Conservation (phyloP, 2,888 invertebrate species). For the Arge pagana region DNA sequence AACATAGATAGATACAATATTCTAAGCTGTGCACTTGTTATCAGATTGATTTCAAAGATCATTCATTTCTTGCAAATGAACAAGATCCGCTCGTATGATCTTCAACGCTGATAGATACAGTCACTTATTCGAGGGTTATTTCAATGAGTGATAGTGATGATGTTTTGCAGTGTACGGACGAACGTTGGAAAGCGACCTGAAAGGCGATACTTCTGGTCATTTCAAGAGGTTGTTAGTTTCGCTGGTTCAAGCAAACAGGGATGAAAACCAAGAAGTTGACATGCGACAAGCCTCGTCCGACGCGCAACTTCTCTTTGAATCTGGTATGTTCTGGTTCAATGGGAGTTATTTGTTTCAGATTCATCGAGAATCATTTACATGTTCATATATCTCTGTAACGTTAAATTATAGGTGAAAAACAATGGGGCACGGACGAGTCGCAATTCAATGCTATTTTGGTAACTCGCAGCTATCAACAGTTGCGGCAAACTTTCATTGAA, state of each 20-base stretch:
- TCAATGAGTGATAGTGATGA: no score
- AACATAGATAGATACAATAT: no score
- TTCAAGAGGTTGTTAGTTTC: conserved; percentile 91
- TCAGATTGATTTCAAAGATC: no score
- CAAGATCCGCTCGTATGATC: no score
- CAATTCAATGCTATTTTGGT: conserved; percentile 85
- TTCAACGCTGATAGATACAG: no score
- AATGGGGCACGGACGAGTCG: conserved; percentile 92
- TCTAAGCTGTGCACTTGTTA: no score
- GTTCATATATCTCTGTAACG: conserved; percentile 26
- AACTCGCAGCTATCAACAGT: conserved; percentile 86
- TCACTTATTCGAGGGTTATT: no score
- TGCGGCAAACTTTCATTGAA: conserved; percentile 83
- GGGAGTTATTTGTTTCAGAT: no score
- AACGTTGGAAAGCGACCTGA: conserved; percentile 81
- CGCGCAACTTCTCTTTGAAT: conserved; percentile 76
- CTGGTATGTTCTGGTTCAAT: conserved; percentile 63
- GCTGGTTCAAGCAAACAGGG: conserved; percentile 84
- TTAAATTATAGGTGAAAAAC: conserved; percentile 65
- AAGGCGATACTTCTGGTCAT: conserved; percentile 93
- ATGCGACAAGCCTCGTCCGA: conserved; percentile 79
- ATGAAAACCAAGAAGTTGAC: conserved; percentile 87
- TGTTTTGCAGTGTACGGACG: conserved; percentile 74
- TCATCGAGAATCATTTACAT: no score
- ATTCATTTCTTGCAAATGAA: no score